phyloP scores from a whole-genome alignment of 1,140 invertebrate species.

The Zaprionus davidi region DNA sequence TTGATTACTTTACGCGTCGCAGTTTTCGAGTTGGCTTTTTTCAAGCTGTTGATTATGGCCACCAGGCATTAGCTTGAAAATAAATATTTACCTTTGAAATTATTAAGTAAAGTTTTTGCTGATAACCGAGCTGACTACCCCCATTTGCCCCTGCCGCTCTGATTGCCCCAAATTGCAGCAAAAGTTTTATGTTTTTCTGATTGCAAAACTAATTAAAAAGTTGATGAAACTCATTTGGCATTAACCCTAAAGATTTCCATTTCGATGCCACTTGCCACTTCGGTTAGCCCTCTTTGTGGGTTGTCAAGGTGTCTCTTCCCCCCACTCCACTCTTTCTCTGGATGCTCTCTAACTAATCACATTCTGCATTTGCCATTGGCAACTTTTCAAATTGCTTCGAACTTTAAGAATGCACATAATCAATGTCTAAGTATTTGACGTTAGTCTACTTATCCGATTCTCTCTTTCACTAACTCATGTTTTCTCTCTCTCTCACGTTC shows the following conservation, averaged over 20 bases:
- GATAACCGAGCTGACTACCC: conserved; percentile 21
- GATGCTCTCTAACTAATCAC: conserved; percentile 33
- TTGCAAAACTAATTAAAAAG: conserved; percentile 83
- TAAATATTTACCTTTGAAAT: conserved; percentile 83
- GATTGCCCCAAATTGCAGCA: conserved; percentile 51
- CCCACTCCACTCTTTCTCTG: background rate
- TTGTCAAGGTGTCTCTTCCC: conserved; percentile 24
- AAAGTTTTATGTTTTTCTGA: conserved; percentile 70
- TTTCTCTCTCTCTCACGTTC: conserved; percentile 1
- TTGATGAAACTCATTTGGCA: conserved; percentile 69
- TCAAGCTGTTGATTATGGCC: conserved; percentile 80
- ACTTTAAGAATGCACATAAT: conserved; percentile 57
- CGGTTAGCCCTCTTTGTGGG: conserved; percentile 24
- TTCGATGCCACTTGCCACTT: conserved; percentile 39
- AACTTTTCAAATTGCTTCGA: conserved; percentile 36
- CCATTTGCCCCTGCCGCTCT: conserved; percentile 3
- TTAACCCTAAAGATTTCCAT: conserved; percentile 73
- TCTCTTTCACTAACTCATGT: conserved; percentile 20
- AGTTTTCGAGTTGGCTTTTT: conserved; percentile 41
- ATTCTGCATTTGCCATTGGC: conserved; percentile 30
- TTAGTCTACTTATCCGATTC: conserved; percentile 44
- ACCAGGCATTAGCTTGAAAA: conserved; percentile 73
- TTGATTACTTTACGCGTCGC: conserved; percentile 76
- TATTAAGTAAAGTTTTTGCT: conserved; percentile 70
- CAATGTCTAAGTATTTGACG: conserved; percentile 53